Evolutionary conservation across 2,888 invertebrate species (phyloP).

Genomic region (Eupithecia inturbata): DNA sequence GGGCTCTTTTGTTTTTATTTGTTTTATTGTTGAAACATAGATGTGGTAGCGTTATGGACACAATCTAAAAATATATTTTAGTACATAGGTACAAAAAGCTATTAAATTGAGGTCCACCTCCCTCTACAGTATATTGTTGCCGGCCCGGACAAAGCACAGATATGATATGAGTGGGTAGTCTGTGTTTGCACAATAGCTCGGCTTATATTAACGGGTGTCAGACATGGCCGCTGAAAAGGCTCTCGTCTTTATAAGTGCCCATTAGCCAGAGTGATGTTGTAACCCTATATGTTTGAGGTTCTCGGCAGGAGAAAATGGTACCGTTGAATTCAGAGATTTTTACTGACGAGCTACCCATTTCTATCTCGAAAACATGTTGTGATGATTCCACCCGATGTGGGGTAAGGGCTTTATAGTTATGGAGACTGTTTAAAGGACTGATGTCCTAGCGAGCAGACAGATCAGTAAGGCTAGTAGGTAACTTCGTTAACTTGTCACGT

Average conservation of each 20-base stretch:
- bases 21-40: neutral
- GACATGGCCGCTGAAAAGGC: slow-evolving; percentile 62
- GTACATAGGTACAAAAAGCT: neutral
- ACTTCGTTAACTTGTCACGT: neutral
- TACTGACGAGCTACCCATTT: slow-evolving; percentile 37
- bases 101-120: neutral
- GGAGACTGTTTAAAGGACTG: neutral
- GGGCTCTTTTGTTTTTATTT: slow-evolving; percentile 47
- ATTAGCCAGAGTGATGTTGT: slow-evolving; percentile 74
- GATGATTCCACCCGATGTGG: neutral
- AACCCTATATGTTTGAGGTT: slow-evolving; percentile 79
- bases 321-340: slow-evolving; percentile 44
- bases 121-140: neutral
- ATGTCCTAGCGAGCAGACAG: neutral
- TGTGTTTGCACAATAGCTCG: slow-evolving; percentile 47
- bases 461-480: neutral
- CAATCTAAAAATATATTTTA: neutral
- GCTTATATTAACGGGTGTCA: slow-evolving; percentile 64
- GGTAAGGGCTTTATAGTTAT: neutral
- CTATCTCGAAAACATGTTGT: slow-evolving; percentile 28
- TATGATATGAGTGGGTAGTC: slow-evolving; percentile 32
- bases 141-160: neutral
- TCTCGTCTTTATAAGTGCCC: slow-evolving; percentile 73
- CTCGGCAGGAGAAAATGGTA: slow-evolving; percentile 64
- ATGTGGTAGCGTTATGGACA: neutral